These are phyloP conservation scores for Clupea harengus DNA, from an alignment of 2,113 vertebrate species.

Conservation along the genomic window DNA sequence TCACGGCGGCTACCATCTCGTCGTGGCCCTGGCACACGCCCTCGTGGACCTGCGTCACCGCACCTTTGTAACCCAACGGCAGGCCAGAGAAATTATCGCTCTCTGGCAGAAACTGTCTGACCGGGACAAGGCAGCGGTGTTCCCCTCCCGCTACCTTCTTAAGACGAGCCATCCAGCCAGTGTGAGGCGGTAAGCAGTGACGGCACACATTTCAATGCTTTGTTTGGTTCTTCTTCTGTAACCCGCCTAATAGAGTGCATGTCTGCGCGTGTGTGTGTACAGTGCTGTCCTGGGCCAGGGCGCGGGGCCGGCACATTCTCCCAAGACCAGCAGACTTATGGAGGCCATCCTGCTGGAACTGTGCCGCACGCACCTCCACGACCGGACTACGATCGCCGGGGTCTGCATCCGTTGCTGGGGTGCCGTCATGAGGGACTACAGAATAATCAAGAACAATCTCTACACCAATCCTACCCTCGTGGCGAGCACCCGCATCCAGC, in stretches of 20 bases:
- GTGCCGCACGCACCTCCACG: too few species aligned
- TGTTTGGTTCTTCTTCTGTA: not conserved
- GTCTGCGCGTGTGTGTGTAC: not conserved
- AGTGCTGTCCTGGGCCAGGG: not conserved
- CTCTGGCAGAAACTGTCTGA: constrained; percentile 24
- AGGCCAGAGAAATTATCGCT: not conserved
- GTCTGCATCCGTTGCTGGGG: constrained; percentile 21
- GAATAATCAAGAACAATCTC: too few species aligned
- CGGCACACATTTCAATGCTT: not conserved
- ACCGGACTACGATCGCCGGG: too few species aligned
- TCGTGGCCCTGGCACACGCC: constrained; percentile 16
- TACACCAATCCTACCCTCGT: too few species aligned
- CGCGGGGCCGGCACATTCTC: not conserved
- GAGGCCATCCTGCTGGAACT: constrained; percentile 25
- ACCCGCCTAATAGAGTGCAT: not conserved
- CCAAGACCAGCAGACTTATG: not conserved
- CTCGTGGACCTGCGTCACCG: constrained; percentile 26
- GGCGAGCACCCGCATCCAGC: too few species aligned
- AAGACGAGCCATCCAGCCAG: not conserved
- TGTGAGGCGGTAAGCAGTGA: not conserved
- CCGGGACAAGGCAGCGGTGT: not conserved
- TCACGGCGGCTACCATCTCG: constrained; percentile 2
- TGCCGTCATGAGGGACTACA: constrained; percentile 7
- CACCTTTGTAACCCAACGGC: not conserved
- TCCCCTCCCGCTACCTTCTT: too few species aligned